Percentiles rank a stretch among this genome's conserved stretches.
Conservation (phyloP, 2,888 invertebrate species). For the Cynaeus angustus region DNA sequence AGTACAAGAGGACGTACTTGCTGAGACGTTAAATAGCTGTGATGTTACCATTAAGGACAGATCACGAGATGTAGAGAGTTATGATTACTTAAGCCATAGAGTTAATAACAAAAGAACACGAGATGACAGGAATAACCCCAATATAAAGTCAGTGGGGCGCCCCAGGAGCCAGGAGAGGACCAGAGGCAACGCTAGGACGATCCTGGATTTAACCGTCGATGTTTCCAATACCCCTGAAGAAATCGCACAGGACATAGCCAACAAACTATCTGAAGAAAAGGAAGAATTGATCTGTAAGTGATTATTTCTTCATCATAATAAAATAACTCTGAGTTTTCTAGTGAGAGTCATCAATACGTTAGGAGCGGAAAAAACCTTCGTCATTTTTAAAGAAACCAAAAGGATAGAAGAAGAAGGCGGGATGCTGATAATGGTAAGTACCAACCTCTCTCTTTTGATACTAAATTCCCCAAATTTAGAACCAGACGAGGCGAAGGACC, state of each 20-base stretch:
- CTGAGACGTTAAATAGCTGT: conserved; percentile 85
- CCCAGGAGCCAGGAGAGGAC: conserved; percentile 65
- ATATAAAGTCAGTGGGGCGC: conserved; percentile 74
- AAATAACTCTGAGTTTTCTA: conserved; percentile 67
- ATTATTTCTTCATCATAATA: conserved; percentile 19
- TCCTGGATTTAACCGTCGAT: conserved; percentile 76
- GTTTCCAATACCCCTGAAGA: conserved; percentile 74
- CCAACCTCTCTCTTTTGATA: conserved; percentile 10
- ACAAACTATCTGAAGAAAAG: conserved; percentile 83
- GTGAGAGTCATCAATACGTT: conserved; percentile 81
- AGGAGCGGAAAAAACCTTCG: conserved; percentile 83
- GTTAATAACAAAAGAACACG: conserved; percentile 75
- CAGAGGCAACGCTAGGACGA: conserved; percentile 74
- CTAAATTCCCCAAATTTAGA: conserved; percentile 71
- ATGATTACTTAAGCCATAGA: conserved; percentile 77
- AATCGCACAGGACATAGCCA: conserved; percentile 82
- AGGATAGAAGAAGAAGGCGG: conserved; percentile 88
- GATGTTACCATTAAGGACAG: conserved; percentile 82
- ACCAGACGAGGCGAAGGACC: conserved; percentile 86
- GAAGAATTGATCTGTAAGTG: conserved; percentile 81
- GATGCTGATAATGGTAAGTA: conserved; percentile 84
- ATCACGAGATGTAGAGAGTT: conserved; percentile 83
- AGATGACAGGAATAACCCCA: conserved; percentile 75
- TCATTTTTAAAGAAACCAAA: conserved; percentile 86
- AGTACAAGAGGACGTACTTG: conserved; percentile 85